Evolutionary conservation across 2,888 invertebrate species (phyloP), one percentile per base, ranked within the genome.

Genomic region (Coelogynopora nodosa): DNA sequence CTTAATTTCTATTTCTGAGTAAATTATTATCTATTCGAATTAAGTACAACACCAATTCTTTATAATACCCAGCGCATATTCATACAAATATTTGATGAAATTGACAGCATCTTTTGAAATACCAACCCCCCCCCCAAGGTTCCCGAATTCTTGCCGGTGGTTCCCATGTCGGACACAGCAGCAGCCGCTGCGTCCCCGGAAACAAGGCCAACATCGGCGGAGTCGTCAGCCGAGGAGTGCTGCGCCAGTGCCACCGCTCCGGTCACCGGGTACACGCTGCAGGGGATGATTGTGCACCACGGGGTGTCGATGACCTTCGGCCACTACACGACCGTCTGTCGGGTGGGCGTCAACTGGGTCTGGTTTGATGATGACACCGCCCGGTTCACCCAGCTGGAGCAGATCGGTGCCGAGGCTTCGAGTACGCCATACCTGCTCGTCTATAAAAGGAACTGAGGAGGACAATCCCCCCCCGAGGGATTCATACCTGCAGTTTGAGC

Each of bases 271-370:
- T 49, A 49, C 49, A 49, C 49, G 13, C 81, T 80, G 5, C 81
- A 80, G 81, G 81, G 81, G 23, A 80, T 80, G 81, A n/a, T 80
- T 23, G 81, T 80, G 81, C 81, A 80, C 81, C 81, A 80, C 27
- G 81, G 81, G 23, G 81, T 80, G 23, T 23, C 23, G 10, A 23
- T 80, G 27, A 23, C 81, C 23, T 80, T n/a, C 27, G 81, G 81
- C 23, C 81, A 80, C 27, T 80, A 80, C 81, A 80, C 81, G 10
- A 23, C 23, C 10, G 81, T 80, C 13, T 23, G 23, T n/a, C 81
- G 81, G 5, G 81, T 80, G 10, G 81, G 81, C n/a, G 81, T n/a
- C 23, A 27, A 80, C 27, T 80, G 81, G 81, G 81, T 80, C 23
- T 23, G 23, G 23, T 80, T 80, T 80, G 81, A 80, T 80, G 81